Evolutionary conservation across 2,797 vertebrate genomes (phyloP), one percentile per base, ranked within the genome.

Genomic region (Takifugu ocellatus): DNA sequence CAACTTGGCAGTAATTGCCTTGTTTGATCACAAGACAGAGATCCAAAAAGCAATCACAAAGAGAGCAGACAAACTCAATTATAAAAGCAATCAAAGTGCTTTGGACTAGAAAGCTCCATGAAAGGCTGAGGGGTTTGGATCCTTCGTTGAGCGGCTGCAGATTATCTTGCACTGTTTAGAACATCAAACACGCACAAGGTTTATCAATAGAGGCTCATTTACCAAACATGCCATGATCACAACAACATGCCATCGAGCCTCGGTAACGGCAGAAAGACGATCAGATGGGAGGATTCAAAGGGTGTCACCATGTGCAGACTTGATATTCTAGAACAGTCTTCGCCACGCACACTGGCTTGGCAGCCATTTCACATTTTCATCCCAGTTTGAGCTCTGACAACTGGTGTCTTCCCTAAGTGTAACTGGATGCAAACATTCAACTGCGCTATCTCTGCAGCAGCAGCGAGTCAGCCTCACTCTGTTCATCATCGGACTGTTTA

Each of bases 11-110:
- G 84, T 88, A 87, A 88, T 88, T 84, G 82, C 59, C 81, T 80
- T 85, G 85, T 87, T 87, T 87, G 79, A 88, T 84, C 81, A 77
- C 69, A 72, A 82, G 75, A 78, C 16, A 82, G 58, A 81, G 82
- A 90, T 87, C 81, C 83, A 84, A 78, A 85, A 39, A 39, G 83
- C 79, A 85, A 86, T 86, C 84, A 78, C 68, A 78, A 68, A 75
- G 77, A 83, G 78, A 66, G 77, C 78, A 87, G 82, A 87, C 83
- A 85, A 83, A 87, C 86, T 83, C 86, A 87, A 87, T 88, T 87
- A 89, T 85, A 83, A 87, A 87, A 85, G 78, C 84, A 79, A 86
- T 82, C 76, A 81, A 82, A 87, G 88, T 67, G 83, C 86, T 86
- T 77, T 83, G 79, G 82, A 87, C 75, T 84, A 82, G 79, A 84